Evolutionary conservation across 2,888 invertebrate species (phyloP).

Genomic region (Prosapia bicincta): DNA sequence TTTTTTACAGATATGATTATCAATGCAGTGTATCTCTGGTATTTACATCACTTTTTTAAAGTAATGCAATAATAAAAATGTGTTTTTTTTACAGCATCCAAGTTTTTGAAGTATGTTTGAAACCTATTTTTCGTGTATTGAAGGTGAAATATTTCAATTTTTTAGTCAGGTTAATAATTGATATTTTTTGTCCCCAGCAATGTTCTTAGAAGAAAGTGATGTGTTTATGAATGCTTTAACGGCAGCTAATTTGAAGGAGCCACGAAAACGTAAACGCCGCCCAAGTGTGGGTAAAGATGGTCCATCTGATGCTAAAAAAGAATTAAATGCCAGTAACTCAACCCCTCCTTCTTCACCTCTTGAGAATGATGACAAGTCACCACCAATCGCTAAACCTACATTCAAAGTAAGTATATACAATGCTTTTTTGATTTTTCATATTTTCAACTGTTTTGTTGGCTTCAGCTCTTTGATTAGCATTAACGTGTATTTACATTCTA

Average conservation of each 20-base stretch:
- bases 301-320: conserved; percentile 34
- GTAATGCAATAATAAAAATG: too few relatives aligned
- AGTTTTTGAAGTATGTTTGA: too few relatives aligned
- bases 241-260: conserved; percentile 67
- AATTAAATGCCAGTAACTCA: conserved; percentile 41
- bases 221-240: conserved; percentile 92
- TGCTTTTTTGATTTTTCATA: neutral
- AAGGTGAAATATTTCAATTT: too few relatives aligned
- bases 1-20: too few relatives aligned
- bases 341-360: conserved; percentile 55
- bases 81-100: too few relatives aligned
- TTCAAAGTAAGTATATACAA: conserved; percentile 47
- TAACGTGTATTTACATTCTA: neutral
- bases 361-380: conserved; percentile 45
- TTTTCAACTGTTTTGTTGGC: conserved; percentile 13
- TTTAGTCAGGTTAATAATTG: too few relatives aligned
- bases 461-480: neutral
- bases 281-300: conserved; percentile 65
- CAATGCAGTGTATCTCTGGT: too few relatives aligned
- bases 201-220: conserved; percentile 78
- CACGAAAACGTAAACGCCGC: conserved; percentile 74
- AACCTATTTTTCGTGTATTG: too few relatives aligned
- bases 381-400: conserved; percentile 48
- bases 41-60: too few relatives aligned
- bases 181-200: conserved; percentile 58